Conservation (phyloP, 2,113 vertebrate species). For the Osmerus mordax region DNA sequence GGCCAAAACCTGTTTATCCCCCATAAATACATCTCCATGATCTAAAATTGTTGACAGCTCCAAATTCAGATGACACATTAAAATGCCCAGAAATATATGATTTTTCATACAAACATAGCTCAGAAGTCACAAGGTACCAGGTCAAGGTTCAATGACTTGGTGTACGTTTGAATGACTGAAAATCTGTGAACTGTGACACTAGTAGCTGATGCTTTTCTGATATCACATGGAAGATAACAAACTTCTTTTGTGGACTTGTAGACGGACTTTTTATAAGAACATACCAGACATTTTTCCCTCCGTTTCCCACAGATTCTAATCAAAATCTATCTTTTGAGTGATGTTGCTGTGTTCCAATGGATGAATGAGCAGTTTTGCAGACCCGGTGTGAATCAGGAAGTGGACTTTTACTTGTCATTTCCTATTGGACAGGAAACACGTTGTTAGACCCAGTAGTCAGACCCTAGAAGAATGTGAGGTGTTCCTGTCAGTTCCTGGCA, state of each 20-base stretch:
- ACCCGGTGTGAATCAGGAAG: conserved; percentile 27
- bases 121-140: too few species aligned
- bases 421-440: conserved; percentile 59
- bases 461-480: conserved; percentile 23
- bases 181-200: too few species aligned
- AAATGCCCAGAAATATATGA: too few species aligned
- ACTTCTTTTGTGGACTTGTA: not conserved
- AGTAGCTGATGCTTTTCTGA: too few species aligned
- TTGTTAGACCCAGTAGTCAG: conserved; percentile 36
- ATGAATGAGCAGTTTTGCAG: conserved; percentile 57
- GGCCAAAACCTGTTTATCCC: too few species aligned
- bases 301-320: not conserved
- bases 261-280: not conserved
- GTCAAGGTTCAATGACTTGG: too few species aligned
- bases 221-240: conserved; percentile 6
- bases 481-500: conserved; percentile 43
- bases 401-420: conserved; percentile 48
- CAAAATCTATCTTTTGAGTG: not conserved
- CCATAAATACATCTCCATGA: too few species aligned
- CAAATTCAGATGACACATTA: too few species aligned
- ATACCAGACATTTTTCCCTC: conserved; percentile 40
- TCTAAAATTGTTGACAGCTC: too few species aligned
- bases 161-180: too few species aligned
- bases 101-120: too few species aligned
- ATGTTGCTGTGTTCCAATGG: conserved; percentile 21